Percentiles rank a stretch among this genome's conserved stretches.
phyloP scores from a whole-genome alignment of 2,888 invertebrate genomes.

The Catocala nupta region DNA sequence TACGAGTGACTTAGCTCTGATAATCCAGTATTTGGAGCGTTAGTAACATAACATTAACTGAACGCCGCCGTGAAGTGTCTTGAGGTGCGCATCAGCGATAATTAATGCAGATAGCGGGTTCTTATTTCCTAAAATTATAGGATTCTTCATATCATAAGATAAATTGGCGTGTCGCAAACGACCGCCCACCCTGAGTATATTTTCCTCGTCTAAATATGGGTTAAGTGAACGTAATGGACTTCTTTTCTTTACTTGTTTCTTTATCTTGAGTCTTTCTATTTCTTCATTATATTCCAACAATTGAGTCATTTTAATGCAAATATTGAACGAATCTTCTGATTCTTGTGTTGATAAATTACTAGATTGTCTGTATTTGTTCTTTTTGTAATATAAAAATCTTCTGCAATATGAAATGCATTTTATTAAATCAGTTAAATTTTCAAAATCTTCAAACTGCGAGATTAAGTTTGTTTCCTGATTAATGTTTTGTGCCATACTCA shows the following conservation, averaged over 20 bases:
- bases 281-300: neutral
- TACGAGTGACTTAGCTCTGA: neutral
- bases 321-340: neutral
- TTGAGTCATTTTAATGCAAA: neutral
- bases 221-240: slow-evolving; percentile 2
- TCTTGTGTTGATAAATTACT: neutral
- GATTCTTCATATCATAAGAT: neutral
- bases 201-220: slow-evolving; percentile 6
- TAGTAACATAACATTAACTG: slow-evolving; percentile 11
- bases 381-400: slow-evolving; percentile 12
- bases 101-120: no score
- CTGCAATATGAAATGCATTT: slow-evolving; percentile 6
- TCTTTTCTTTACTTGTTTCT: slow-evolving; percentile 1
- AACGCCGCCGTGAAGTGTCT: slow-evolving; percentile 9
- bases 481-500: neutral
- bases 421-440: slow-evolving; percentile 1
- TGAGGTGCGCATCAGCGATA: neutral
- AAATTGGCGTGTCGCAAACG: neutral
- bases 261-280: neutral
- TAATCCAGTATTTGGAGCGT: slow-evolving; percentile 11
- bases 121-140: neutral
- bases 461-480: neutral
- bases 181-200: slow-evolving; percentile 14
- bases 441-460: slow-evolving; percentile 8
- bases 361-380: neutral